These are phyloP conservation scores for Sycophila texana DNA, from an alignment of 2,888 invertebrate genomes.

Conservation along the genomic window DNA sequence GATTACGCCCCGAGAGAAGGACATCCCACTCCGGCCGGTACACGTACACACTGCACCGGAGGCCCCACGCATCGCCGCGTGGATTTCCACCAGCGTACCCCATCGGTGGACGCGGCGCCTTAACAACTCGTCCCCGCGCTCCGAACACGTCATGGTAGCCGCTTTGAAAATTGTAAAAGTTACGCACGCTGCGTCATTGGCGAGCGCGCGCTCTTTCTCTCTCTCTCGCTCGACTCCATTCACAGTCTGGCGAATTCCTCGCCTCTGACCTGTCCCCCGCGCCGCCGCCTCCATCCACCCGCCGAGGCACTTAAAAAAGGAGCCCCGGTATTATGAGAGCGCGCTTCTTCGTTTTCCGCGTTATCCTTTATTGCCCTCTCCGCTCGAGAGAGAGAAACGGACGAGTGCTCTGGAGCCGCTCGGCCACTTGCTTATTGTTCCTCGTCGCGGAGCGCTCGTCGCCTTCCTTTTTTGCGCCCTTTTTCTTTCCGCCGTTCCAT, in stretches of 20 bases:
- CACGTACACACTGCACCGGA: not conserved
- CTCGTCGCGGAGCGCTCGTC: not conserved
- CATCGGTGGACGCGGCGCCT: slow-evolving; percentile 27
- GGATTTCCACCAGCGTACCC: slow-evolving; percentile 14
- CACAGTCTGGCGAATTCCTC: slow-evolving; percentile 39
- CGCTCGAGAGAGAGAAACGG: slow-evolving; percentile 2
- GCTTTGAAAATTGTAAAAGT: slow-evolving; percentile 25
- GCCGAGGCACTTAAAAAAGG: slow-evolving; percentile 15
- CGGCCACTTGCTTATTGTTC: not conserved
- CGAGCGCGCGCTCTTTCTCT: not conserved
- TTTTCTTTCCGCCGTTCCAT: not conserved
- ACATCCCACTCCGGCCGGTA: too few relatives aligned
- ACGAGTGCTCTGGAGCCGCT: not conserved
- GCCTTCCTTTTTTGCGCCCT: not conserved
- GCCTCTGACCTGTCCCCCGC: slow-evolving; percentile 36
- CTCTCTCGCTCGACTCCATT: not conserved
- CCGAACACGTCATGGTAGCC: slow-evolving; percentile 22
- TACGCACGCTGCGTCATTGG: slow-evolving; percentile 4
- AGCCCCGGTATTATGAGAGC: slow-evolving; percentile 3
- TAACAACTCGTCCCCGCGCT: slow-evolving; percentile 26
- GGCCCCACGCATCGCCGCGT: slow-evolving; percentile 27
- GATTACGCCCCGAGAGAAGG: not conserved
- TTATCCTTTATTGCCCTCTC: slow-evolving; percentile 35
- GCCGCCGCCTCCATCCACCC: not conserved
- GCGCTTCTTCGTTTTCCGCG: slow-evolving; percentile 38